These are phyloP conservation scores for Pilophorus perplexus DNA, from an alignment of 2,888 invertebrate genomes.

Conservation along the genomic window DNA sequence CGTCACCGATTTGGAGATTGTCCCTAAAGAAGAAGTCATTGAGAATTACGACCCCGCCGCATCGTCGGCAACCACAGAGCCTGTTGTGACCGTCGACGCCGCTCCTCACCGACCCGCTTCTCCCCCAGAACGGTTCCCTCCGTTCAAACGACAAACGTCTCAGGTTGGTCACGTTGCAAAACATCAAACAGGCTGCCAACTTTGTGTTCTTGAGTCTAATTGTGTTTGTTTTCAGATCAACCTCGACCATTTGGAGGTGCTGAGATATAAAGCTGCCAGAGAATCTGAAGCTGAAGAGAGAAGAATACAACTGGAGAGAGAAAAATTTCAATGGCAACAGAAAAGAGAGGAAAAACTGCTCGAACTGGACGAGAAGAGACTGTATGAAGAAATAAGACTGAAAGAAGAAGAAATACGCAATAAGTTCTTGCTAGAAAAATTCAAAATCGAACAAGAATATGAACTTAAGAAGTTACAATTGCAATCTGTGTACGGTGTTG, in stretches of 20 bases:
- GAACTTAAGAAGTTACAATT: constrained; percentile 5
- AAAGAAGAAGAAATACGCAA: not conserved
- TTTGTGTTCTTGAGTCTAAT: too few species aligned
- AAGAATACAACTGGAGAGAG: constrained; percentile 1
- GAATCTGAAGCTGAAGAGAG: not conserved
- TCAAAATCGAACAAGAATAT: constrained; percentile 16
- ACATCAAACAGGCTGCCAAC: too few species aligned
- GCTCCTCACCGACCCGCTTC: too few species aligned
- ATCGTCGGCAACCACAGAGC: too few species aligned
- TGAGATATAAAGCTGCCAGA: constrained; percentile 1
- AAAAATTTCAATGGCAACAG: constrained; percentile 2
- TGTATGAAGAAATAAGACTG: not conserved
- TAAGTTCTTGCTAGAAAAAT: not conserved
- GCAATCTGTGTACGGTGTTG: too few species aligned
- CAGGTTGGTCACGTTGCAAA: too few species aligned
- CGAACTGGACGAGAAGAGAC: not conserved
- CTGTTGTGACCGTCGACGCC: too few species aligned
- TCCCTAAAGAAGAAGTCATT: too few species aligned
- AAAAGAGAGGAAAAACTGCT: not conserved
- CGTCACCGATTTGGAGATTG: too few species aligned
- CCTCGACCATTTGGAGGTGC: not conserved
- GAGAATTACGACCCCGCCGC: too few species aligned
- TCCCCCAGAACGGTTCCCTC: too few species aligned
- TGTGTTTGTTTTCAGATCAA: constrained; percentile 3
- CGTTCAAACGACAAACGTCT: too few species aligned